Evolutionary conservation across 2,888 invertebrate species (phyloP), one percentile per base, ranked within the genome.

Genomic region (Hydraecia micacea): DNA sequence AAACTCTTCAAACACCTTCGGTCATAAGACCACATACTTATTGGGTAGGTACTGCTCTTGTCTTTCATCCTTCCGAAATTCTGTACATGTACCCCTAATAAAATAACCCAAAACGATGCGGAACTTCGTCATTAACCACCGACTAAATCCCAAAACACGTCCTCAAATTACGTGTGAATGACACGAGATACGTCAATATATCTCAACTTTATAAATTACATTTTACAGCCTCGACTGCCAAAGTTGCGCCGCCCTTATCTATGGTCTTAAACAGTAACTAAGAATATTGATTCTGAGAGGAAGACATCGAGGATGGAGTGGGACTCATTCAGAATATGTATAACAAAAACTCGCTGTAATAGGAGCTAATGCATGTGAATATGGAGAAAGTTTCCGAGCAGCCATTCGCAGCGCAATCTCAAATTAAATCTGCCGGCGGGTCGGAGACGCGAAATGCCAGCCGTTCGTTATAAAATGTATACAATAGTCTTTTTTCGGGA

Each of bases 341-440:
- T 88, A 93, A 93, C 93, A 93, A 94, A 93, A 94, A 93, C 91
- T 93, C 92, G 87, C 90, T 90, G 92, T 93, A 93, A 93, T 91
- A 93, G 92, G 92, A 89, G 92, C 94, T 95, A 95, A 95, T 95
- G 94, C 93, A 93, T 93, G 94, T 91, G 94, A 94, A 93, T 94
- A 95, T 94, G 93, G 93, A 91, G 91, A 95, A 95, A 95, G 94
- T 95, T 94, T 93, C 91, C 89, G 87, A 91, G 91, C 90, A 92
- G 90, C 93, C 91, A 91, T 93, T 92, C 92, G 88, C 91, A 86
- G 93, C 95, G 91, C 94, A 95, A 96, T 96, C 96, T 96, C 94
- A 96, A 96, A 96, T 96, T 95, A 95, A 96, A 96, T 96, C 95
- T 95, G 91, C 91, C 91, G 90, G 89, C 91, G 91, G 90, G 91